Conservation (phyloP, 2,113 vertebrate genomes). For the Smithornis capensis region DNA sequence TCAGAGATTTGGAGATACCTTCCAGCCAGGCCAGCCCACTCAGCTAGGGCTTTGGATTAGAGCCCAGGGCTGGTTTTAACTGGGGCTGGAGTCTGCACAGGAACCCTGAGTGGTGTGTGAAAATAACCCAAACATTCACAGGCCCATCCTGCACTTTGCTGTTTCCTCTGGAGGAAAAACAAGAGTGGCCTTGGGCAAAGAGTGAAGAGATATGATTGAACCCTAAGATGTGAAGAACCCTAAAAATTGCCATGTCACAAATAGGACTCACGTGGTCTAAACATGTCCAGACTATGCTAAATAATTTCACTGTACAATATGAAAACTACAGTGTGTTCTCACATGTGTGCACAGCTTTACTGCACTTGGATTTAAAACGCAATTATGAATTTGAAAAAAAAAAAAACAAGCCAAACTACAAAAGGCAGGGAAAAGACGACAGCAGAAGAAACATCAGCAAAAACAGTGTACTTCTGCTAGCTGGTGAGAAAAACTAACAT, state of each 20-base stretch:
- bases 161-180: not conserved
- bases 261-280: rapidly evolving
- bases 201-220: not conserved
- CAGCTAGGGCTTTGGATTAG: not conserved
- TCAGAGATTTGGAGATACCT: not conserved
- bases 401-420: not conserved
- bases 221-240: not conserved
- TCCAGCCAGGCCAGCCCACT: not conserved
- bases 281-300: not conserved
- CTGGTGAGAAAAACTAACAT: not conserved
- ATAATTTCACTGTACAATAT: not conserved
- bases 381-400: not conserved
- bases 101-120: not conserved
- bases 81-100: not conserved
- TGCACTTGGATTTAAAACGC: not conserved
- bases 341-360: not conserved
- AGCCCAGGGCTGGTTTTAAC: not conserved
- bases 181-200: not conserved
- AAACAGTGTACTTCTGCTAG: not conserved
- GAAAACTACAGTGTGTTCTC: rapidly evolving
- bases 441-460: not conserved
- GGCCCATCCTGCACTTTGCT: not conserved
- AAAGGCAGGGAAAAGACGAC: not conserved
- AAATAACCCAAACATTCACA: not conserved
- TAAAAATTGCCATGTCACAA: not conserved